Evolutionary conservation across 1,140 invertebrate genomes (phyloP).

Genomic region (Scaptodrosophila lebanonensis): DNA sequence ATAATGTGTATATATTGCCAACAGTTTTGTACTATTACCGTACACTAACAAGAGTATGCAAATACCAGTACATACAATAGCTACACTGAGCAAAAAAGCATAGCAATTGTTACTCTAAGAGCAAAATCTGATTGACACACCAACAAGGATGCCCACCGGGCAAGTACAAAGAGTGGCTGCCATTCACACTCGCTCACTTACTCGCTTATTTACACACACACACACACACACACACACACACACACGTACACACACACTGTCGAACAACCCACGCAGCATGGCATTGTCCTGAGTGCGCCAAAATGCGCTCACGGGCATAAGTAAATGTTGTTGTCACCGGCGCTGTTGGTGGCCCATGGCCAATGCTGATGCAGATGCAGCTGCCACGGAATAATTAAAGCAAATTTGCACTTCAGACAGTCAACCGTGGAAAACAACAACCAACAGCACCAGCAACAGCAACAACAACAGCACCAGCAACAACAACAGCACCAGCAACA

Average conservation of each 20-base stretch:
- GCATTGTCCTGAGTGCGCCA: conserved; percentile 21
- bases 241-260: neutral
- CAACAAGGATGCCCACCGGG: neutral
- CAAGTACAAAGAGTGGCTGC: too few species aligned
- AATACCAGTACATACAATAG: too few species aligned
- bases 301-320: conserved; percentile 36
- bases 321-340: conserved; percentile 52
- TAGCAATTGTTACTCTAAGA: neutral
- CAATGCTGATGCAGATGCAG: conserved; percentile 46
- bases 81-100: conserved; percentile 10
- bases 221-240: neutral
- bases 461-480: neutral
- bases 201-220: too few species aligned
- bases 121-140: conserved; percentile 2
- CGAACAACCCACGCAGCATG: neutral
- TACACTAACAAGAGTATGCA: too few species aligned
- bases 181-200: too few species aligned
- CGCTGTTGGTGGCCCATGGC: conserved; percentile 8
- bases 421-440: conserved; percentile 44
- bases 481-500: neutral
- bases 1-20: too few species aligned
- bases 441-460: neutral
- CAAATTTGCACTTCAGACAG: conserved; percentile 76
- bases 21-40: too few species aligned
- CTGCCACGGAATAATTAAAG: conserved; percentile 74